Conservation (phyloP, 2,797 vertebrate species). For the Helicolenus hilgendorfi region DNA sequence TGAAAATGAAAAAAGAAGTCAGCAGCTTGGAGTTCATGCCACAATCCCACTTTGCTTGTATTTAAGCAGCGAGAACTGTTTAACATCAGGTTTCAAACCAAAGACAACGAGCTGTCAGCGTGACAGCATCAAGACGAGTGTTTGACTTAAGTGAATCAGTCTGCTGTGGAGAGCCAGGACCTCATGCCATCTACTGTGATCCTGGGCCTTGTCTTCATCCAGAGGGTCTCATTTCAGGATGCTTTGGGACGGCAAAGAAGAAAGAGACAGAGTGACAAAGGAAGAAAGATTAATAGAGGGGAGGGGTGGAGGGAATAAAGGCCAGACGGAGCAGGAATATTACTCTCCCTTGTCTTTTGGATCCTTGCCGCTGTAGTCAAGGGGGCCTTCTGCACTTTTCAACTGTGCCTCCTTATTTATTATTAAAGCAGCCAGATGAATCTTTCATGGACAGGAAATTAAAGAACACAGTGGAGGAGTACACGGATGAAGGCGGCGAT, state of each 20-base stretch:
- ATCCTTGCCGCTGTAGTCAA: slow-evolving; percentile 45
- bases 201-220: background rate
- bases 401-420: slow-evolving; percentile 79
- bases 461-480: slow-evolving; percentile 76
- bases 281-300: slow-evolving; percentile 45
- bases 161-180: slow-evolving; percentile 9
- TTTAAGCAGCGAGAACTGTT: background rate
- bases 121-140: background rate
- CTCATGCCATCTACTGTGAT: slow-evolving; percentile 7
- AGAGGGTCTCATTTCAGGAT: slow-evolving; percentile 19
- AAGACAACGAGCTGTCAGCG: background rate
- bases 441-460: slow-evolving; percentile 89
- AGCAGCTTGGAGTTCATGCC: background rate
- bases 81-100: background rate
- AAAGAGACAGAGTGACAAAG: slow-evolving; percentile 33
- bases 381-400: slow-evolving; percentile 70
- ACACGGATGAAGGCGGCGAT: slow-evolving; percentile 43
- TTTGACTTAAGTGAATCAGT: slow-evolving; percentile 16
- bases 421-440: slow-evolving; percentile 84
- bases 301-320: slow-evolving; percentile 21
- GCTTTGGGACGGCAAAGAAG: slow-evolving; percentile 9
- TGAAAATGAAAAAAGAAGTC: background rate
- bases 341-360: slow-evolving; percentile 62
- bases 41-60: background rate
- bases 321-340: slow-evolving; percentile 44